phyloP scores from a whole-genome alignment of 2,797 vertebrate species.

The Chelmon rostratus region DNA sequence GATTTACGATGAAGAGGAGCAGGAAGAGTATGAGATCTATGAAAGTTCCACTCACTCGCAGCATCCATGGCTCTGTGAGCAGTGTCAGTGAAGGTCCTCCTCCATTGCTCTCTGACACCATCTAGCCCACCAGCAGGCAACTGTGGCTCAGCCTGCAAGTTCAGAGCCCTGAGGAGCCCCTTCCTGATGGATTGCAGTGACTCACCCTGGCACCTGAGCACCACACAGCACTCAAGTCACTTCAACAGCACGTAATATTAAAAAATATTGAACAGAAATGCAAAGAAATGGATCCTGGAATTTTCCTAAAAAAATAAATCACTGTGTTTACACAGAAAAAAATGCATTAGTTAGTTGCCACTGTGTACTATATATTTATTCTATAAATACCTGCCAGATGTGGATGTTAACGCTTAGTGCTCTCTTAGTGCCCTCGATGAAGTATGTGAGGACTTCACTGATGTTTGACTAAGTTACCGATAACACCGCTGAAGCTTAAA shows the following conservation, averaged over 20 bases:
- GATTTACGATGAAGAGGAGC: too few relatives aligned
- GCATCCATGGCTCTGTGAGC: slow-evolving; percentile 8
- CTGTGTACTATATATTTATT: too few relatives aligned
- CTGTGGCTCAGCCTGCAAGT: slow-evolving; percentile 78
- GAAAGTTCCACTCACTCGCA: slow-evolving; percentile 36
- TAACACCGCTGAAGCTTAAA: slow-evolving; percentile 22
- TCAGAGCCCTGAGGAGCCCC: slow-evolving; percentile 77
- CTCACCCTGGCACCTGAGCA: slow-evolving; percentile 72
- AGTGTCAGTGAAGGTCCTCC: slow-evolving; percentile 28
- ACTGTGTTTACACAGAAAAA: not conserved
- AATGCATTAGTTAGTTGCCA: not conserved
- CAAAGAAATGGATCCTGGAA: not conserved
- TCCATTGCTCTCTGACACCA: slow-evolving; percentile 74
- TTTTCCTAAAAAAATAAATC: not conserved
- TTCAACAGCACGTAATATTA: not conserved
- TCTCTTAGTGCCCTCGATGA: not conserved
- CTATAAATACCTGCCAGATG: not conserved
- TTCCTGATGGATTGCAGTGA: slow-evolving; percentile 73
- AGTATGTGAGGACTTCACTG: not conserved
- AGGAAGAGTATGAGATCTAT: too few relatives aligned
- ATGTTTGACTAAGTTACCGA: slow-evolving; percentile 17
- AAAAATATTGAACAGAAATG: not conserved
- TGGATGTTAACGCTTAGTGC: not conserved
- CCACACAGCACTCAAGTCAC: not conserved
- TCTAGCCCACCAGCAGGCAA: slow-evolving; percentile 66